Evolutionary conservation across 2,888 invertebrate genomes (phyloP).

Genomic region (Amphipoea lucens): DNA sequence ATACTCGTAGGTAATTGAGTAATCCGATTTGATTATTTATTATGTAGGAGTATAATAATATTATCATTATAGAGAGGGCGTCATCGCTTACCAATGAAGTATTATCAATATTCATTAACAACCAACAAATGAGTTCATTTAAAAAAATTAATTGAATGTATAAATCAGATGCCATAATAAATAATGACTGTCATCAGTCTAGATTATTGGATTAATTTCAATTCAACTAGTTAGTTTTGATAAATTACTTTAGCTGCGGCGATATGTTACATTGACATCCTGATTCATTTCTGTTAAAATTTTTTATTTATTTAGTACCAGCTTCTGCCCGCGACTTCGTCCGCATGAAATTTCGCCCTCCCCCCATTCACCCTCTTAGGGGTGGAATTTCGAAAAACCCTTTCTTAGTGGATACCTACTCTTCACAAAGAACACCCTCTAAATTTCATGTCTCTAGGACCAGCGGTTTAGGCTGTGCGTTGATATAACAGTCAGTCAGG

Average conservation of each 20-base stretch:
- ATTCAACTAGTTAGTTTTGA: slow-evolving; percentile 1
- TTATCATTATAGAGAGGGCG: neutral
- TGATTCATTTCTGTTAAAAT: no score
- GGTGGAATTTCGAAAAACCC: no score
- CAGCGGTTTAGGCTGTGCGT: no score
- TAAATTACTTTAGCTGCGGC: slow-evolving; percentile 5
- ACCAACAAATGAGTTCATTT: slow-evolving; percentile 19
- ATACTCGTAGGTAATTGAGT: neutral
- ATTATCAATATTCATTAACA: slow-evolving; percentile 23
- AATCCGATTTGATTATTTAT: neutral
- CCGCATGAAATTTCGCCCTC: no score
- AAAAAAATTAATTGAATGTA: slow-evolving; percentile 14
- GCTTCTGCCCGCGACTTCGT: no score
- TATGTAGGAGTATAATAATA: no score
- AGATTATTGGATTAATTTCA: slow-evolving; percentile 35
- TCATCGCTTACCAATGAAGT: slow-evolving; percentile 10
- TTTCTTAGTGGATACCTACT: no score
- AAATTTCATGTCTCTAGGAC: no score
- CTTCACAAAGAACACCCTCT: no score
- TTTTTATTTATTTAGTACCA: no score
- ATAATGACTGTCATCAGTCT: slow-evolving; percentile 26
- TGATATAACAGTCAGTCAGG: no score
- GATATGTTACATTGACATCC: neutral
- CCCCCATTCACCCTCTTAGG: no score
- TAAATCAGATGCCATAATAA: slow-evolving; percentile 21